A percentile compares a stretch with the other conserved stretches of the same genome.
phyloP scores from a whole-genome alignment of 2,113 vertebrate genomes.

The Rallus limicola region DNA sequence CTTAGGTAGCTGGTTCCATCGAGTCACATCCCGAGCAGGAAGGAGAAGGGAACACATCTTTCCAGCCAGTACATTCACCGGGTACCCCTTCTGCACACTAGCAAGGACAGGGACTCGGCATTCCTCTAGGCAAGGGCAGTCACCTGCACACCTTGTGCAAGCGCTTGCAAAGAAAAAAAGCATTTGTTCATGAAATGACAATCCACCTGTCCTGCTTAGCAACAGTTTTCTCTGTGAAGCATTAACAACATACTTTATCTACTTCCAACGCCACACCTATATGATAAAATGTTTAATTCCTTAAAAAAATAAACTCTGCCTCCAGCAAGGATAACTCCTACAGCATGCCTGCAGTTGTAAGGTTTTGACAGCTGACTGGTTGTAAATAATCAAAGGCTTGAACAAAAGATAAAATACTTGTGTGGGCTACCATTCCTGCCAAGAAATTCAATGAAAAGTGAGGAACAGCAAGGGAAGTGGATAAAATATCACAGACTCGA shows the following conservation, averaged over 20 bases:
- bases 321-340: not conserved
- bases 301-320: not conserved
- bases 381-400: slow-evolving; percentile 3
- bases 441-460: not conserved
- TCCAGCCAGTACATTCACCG: not conserved
- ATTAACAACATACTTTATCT: not conserved
- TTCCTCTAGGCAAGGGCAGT: not conserved
- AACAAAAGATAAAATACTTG: not conserved
- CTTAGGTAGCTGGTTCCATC: not conserved
- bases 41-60: not conserved
- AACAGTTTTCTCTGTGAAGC: not conserved
- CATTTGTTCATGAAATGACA: not conserved
- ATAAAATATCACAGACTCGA: not conserved
- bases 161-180: not conserved
- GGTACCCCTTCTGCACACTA: not conserved
- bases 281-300: not conserved
- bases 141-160: not conserved
- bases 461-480: not conserved
- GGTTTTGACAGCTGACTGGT: slow-evolving; percentile 2
- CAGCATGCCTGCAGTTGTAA: not conserved
- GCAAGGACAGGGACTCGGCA: fast-evolving
- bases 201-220: not conserved
- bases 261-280: not conserved
- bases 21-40: not conserved
- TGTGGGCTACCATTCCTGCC: not conserved